Conservation (phyloP, 1,140 invertebrate species). For the Psilanteris sp. region DNA sequence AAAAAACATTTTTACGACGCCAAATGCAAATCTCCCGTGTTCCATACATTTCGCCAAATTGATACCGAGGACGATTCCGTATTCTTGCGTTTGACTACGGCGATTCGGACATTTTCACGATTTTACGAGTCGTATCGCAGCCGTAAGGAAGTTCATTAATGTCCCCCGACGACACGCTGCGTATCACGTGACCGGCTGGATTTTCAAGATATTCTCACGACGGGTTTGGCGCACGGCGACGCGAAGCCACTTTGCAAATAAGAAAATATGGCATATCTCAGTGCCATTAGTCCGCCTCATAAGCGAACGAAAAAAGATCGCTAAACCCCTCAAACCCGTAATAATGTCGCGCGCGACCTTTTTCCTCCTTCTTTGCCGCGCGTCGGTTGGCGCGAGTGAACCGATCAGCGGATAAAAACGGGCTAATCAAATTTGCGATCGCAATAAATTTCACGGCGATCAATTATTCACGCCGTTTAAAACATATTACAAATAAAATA, state of each 20-base stretch:
- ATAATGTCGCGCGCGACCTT: no score
- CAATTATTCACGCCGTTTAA: no score
- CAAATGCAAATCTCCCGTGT: neutral
- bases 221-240: slow-evolving; percentile 48
- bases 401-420: no score
- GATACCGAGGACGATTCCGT: no score
- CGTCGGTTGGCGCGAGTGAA: no score
- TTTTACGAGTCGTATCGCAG: slow-evolving; percentile 26
- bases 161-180: slow-evolving; percentile 11
- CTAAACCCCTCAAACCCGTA: no score
- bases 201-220: slow-evolving; percentile 47
- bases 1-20: neutral
- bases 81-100: no score
- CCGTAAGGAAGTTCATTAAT: slow-evolving; percentile 43
- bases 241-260: slow-evolving; percentile 52
- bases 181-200: slow-evolving; percentile 26
- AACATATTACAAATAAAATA: no score
- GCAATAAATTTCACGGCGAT: no score
- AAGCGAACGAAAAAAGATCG: slow-evolving; percentile 20
- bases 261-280: slow-evolving; percentile 42
- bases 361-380: no score
- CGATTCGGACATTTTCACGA: slow-evolving; percentile 19
- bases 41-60: slow-evolving; percentile 5
- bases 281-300: slow-evolving; percentile 40
- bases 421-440: no score